Base-by-base conservation (phyloP, 2,797 vertebrate genomes). In the Danio tinwini region DNA sequence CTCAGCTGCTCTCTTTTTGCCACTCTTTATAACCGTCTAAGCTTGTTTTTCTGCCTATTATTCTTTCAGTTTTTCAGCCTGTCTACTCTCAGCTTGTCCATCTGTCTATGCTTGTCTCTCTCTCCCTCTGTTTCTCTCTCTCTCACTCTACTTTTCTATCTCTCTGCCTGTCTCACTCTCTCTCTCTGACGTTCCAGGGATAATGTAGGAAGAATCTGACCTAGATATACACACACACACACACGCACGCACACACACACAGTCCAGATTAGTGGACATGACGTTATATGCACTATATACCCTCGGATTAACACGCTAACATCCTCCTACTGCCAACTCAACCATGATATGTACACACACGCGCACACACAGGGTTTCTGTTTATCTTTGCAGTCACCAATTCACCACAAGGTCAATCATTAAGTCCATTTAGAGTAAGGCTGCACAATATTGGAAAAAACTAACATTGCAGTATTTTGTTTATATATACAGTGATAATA, bases 291-390 rank as follows among this genome's bases (percentile, higher is more conserved):
- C 47, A 0, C 39, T 55, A 52, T 65, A 56, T 29, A 29, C 61
- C 17, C 67, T 76, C 63, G 12, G 82, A 61, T 80, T 59, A 80
- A 45, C 52, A 74, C n/a, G 14, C 80, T 67, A 45, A 74, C 80
- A 76, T 68, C 58, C 42, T 59, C 74, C 69, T 58, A 13, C 12
- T 52, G 37, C 55, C 59, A 73, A 3, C 47, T 45, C 16, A 39
- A 44, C n/a, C 67, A 21, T 29, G 16, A 59, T n/a, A 74, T n/a
- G 50, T 21, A 76, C 62, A 40, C 55, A 61, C 11, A 17, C 58
- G 29, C 73, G 76, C 45, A 49, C 61, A 68, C 8, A 29, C 16
- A 37, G 29, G 17, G 29, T 62, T 40, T 52, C 14, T 50, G 29
- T 21, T 21, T n/a, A 29, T 53, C 49, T 40, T 56, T 21, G 44